Conservation (phyloP, 2,113 vertebrate species). For the Lipophrys pholis region DNA sequence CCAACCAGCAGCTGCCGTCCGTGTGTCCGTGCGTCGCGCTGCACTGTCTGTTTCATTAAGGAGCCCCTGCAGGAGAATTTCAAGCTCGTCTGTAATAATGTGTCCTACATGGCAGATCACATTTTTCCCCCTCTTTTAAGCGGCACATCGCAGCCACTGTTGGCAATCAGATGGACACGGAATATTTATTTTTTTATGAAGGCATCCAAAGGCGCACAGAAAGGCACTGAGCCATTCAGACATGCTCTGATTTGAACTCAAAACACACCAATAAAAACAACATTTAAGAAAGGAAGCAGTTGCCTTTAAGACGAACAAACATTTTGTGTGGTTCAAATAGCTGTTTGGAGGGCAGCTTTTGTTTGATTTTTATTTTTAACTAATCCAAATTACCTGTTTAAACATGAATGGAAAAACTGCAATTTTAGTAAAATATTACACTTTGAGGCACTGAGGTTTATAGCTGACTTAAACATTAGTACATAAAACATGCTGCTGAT, state of each 20-base stretch:
- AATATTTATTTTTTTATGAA: too few species aligned
- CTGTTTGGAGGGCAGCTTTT: neutral
- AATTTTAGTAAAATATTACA: neutral
- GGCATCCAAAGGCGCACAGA: neutral
- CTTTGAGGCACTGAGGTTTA: too few species aligned
- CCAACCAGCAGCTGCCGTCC: conserved; percentile 37
- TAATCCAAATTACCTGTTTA: neutral
- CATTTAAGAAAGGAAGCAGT: neutral
- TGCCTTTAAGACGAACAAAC: neutral
- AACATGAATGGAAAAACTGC: neutral
- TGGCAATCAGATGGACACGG: neutral
- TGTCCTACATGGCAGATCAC: neutral
- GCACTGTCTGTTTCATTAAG: conserved; percentile 22
- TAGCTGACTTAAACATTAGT: too few species aligned
- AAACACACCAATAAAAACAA: neutral
- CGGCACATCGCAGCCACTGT: neutral
- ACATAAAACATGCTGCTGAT: too few species aligned
- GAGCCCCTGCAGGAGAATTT: conserved; percentile 43
- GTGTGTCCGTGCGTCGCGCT: neutral
- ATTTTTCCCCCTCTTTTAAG: conserved; percentile 4
- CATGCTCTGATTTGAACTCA: neutral
- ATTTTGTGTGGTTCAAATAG: neutral
- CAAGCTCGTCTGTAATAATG: conserved; percentile 1
- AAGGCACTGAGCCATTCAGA: neutral
- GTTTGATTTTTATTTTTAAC: too few species aligned